Conservation (phyloP, 2,113 vertebrate genomes). For the Brachypodius melanocephalos region DNA sequence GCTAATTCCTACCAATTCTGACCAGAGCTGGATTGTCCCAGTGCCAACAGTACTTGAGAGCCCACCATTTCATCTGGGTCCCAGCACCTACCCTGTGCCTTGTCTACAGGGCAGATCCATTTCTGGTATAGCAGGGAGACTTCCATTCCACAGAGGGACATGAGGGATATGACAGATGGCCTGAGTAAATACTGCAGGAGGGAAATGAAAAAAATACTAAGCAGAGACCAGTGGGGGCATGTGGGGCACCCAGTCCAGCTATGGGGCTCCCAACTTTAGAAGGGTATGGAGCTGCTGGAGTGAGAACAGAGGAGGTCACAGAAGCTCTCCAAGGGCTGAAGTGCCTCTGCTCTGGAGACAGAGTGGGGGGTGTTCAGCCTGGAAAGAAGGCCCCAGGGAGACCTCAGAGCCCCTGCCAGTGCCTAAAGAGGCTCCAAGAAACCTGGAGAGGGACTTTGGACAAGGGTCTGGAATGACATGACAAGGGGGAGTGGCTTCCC, state of each 20-base stretch:
- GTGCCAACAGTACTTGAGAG: background rate
- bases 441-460: background rate
- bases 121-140: rapidly evolving
- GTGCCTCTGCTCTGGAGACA: background rate
- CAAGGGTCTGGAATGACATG: background rate
- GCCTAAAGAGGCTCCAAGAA: background rate
- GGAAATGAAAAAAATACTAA: background rate
- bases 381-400: background rate
- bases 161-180: background rate
- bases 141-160: background rate
- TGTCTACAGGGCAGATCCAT: background rate
- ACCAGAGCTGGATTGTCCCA: background rate
- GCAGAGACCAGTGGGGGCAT: background rate
- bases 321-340: background rate
- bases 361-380: background rate
- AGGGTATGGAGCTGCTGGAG: background rate
- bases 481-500: background rate
- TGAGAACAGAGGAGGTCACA: background rate
- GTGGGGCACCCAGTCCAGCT: background rate
- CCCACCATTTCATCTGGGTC: no score
- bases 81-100: background rate
- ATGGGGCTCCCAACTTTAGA: background rate
- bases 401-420: background rate
- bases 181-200: rapidly evolving
- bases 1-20: background rate